Percentiles rank a stretch among this genome's conserved stretches.
phyloP scores from a whole-genome alignment of 2,113 vertebrate genomes.

The Dicaeum eximium region DNA sequence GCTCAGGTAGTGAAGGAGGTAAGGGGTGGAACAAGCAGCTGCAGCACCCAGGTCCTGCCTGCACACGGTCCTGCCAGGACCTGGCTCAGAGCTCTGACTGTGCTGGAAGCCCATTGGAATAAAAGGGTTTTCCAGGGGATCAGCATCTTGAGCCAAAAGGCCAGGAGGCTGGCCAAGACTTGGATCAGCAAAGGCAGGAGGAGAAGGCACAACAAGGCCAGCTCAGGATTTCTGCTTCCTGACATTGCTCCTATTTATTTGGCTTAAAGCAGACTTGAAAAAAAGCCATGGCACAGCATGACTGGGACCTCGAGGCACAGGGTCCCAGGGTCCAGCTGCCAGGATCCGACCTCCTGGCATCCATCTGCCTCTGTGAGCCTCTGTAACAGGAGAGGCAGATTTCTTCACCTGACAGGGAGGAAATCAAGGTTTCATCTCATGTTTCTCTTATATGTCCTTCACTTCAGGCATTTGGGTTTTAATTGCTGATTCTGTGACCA shows the following conservation, averaged over 20 bases:
- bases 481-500: slow-evolving; percentile 6
- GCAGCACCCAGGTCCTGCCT: not conserved
- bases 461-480: not conserved
- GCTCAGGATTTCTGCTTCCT: not conserved
- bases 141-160: not conserved
- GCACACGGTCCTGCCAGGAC: rapidly evolving
- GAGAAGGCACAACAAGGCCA: not conserved
- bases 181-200: not conserved
- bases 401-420: not conserved
- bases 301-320: not conserved
- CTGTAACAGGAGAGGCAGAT: not conserved
- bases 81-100: not conserved
- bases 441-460: not conserved
- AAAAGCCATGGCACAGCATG: not conserved
- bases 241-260: not conserved
- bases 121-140: not conserved
- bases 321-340: not conserved
- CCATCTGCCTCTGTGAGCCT: not conserved
- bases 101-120: not conserved
- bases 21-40: not conserved
- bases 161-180: not conserved
- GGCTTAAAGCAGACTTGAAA: not conserved
- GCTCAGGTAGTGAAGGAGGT: not conserved
- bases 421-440: not conserved
- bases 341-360: not conserved